Conservation (phyloP, 2,888 invertebrate genomes). For the Brenthis ino region DNA sequence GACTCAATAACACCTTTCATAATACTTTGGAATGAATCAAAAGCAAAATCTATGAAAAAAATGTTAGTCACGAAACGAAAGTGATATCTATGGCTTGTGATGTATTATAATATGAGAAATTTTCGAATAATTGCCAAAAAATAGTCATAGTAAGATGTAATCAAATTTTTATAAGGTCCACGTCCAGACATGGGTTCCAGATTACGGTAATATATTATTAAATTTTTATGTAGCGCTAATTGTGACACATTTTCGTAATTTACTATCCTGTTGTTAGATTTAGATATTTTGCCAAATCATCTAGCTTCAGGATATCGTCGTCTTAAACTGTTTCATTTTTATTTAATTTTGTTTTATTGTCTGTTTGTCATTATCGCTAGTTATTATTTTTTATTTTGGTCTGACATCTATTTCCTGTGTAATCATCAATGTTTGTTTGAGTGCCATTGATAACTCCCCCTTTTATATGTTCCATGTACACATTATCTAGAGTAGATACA, state of each 20-base stretch:
- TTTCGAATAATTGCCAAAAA: conserved; percentile 36
- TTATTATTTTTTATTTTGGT: conserved; percentile 15
- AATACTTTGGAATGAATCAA: conserved; percentile 47
- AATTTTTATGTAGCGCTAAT: too few species aligned
- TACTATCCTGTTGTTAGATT: conserved; percentile 14
- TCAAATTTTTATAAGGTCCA: conserved; percentile 58
- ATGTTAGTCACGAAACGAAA: conserved; percentile 50
- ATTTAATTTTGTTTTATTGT: conserved; percentile 38
- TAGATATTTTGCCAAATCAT: conserved; percentile 37
- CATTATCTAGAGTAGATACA: too few species aligned
- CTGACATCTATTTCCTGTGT: conserved; percentile 35
- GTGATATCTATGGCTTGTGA: conserved; percentile 68
- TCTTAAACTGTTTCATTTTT: background rate
- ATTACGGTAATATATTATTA: conserved; percentile 61
- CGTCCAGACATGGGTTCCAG: conserved; percentile 79
- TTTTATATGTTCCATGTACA: conserved; percentile 2
- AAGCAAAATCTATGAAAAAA: conserved; percentile 49
- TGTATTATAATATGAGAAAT: conserved; percentile 57
- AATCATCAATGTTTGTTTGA: conserved; percentile 23
- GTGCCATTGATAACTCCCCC: conserved; percentile 28
- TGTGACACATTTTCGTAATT: background rate
- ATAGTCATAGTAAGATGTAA: conserved; percentile 57
- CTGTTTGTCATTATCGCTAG: conserved; percentile 23
- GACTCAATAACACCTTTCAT: conserved; percentile 49
- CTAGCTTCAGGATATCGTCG: conserved; percentile 29